Evolutionary conservation across 2,888 invertebrate species (phyloP), one percentile per base, ranked within the genome.

Genomic region (Drosophila formosana): DNA sequence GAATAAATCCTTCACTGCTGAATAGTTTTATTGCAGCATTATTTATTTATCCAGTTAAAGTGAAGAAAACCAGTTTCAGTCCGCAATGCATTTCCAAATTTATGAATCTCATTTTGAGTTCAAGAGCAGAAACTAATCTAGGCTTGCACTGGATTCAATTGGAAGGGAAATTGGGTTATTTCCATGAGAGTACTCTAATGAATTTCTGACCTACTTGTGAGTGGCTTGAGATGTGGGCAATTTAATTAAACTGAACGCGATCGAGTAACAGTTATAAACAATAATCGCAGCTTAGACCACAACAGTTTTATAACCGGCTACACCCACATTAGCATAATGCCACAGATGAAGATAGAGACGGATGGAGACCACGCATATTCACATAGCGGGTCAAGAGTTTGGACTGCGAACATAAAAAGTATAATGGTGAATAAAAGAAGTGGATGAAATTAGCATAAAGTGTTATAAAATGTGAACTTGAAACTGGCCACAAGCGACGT

Each of bases 241-340:
- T 61, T 52, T 47, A 41, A 58, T 53, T 34, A 46, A 55, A 18
- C 9, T 41, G n/a, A 39, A 39, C 32, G 34, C 39, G 49, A 49
- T 46, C 53, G 34, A 58, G 55, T 66, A 71, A 73, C 80, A 79
- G 78, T 83, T 82, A 86, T 82, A 83, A 70, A 57, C 51, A 57
- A 55, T 58, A 57, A 37, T 34, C 51, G 11, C 46, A 66, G 53
- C 65, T 47, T 37, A 53, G 11, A 1, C 63, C 37, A 41, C 80
- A 72, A 75, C 66, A 39, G 73, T 78, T 78, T 68, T 75, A 72
- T 67, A 72, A 64, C 52, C 75, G 68, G 83, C 82, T 67, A 82
- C 83, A 75, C 83, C 83, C 72, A 86, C 84, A 84, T 80, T 84
- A 66, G 53, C 75, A 83, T 82, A 81, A 65, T 53, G 26, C 32